These are phyloP conservation scores for Pangasius macronema DNA, from an alignment of 2,797 vertebrate species.

Conservation along the genomic window DNA sequence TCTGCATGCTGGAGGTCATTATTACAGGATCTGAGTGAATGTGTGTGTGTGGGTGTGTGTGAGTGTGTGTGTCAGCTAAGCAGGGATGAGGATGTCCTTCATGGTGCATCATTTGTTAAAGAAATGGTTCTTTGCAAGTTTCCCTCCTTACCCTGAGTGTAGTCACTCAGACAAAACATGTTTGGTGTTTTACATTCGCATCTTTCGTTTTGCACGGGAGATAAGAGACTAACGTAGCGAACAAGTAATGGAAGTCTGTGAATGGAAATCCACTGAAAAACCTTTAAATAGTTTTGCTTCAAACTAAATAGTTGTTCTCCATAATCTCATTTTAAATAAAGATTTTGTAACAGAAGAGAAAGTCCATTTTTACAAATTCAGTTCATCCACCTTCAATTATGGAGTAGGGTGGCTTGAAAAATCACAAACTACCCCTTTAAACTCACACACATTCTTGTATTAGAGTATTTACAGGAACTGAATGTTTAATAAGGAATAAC, in stretches of 20 bases:
- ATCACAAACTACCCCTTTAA: background rate
- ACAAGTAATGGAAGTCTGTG: background rate
- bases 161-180: background rate
- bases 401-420: background rate
- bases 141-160: no score
- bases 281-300: background rate
- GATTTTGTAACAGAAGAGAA: background rate
- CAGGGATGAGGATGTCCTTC: slow-evolving; percentile 8
- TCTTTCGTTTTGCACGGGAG: background rate
- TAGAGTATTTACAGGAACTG: background rate
- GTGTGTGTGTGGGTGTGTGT: background rate
- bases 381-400: background rate
- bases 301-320: background rate
- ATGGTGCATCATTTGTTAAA: slow-evolving; percentile 8
- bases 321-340: background rate
- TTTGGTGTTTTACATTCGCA: slow-evolving; percentile 3
- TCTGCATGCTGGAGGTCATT: slow-evolving; percentile 12
- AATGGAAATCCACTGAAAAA: background rate
- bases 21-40: slow-evolving; percentile 6
- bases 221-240: background rate
- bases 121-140: background rate
- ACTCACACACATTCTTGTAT: background rate
- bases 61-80: background rate
- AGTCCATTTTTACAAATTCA: background rate
- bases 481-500: background rate